Evolutionary conservation across 2,113 vertebrate species (phyloP), one percentile per base, ranked within the genome.

Genomic region (Pelvicachromis taeniatus): DNA sequence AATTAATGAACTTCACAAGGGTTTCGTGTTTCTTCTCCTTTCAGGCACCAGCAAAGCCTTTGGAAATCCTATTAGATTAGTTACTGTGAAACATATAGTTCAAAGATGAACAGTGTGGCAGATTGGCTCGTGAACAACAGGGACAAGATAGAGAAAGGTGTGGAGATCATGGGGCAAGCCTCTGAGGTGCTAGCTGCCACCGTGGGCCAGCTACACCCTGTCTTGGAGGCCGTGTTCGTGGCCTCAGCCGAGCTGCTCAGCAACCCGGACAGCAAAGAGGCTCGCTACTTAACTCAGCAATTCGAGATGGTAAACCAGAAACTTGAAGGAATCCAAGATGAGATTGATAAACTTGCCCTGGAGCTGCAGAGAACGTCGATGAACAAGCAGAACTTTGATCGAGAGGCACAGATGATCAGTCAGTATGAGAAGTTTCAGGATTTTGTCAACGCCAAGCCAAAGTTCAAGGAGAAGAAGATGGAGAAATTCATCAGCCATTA

Each of bases 401-500:
- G 91, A 1, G 96, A 97, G 90, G 96, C 89, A 1, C 93, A 96
- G 78, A 96, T 96, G 68, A 81, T 96, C 85, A 96, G 96, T 63
- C 96, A 97, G 93, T 97, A 96, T 1, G 96, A 96, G 35, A 97
- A 96, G 93, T 97, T 96, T 90, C 95, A 96, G 88, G 95, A 95
- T 29, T 96, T 97, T 77, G 87, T 96, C 83, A 96, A 93, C 0
- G 94, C 96, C 75, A 95, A 96, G 75, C 93, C 96, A 2, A 94
- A 96, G 73, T 95, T 86, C 89, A 95, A 93, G 82, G 94, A 95
- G 82, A 96, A 95, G 88, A 96, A 96, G 90, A 95, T 91, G 93
- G 93, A 96, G 58, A 96, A 96, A 87, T 97, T 97, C 85, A 77
- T 96, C 13, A 95, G 80, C 82, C 95, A 96, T 3, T 97, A 90